A percentile compares a stretch with the other conserved stretches of the same genome.
phyloP scores from a whole-genome alignment of 92 coral and sea anemone genomes.

The Epizoanthus fatuus region DNA sequence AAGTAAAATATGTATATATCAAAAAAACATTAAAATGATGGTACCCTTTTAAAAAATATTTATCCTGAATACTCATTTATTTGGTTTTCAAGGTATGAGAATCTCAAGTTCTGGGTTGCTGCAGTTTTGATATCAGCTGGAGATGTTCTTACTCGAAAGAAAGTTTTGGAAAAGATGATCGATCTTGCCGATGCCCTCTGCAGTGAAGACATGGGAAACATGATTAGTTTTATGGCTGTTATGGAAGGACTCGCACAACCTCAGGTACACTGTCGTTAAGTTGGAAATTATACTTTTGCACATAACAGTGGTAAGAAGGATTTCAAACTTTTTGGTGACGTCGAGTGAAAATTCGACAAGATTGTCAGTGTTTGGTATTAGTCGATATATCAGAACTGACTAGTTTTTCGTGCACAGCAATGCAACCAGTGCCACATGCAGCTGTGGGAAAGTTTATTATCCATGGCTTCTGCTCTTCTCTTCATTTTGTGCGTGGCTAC shows the following conservation, averaged over 20 bases:
- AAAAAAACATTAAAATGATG: too few species aligned
- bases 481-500: background rate
- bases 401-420: too few species aligned
- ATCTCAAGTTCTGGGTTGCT: conserved; percentile 85
- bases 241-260: conserved; percentile 95
- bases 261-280: conserved; percentile 67
- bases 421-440: too few species aligned
- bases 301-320: background rate
- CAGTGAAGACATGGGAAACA: conserved; percentile 92
- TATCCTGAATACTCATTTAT: too few species aligned
- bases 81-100: conserved; percentile 69
- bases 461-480: background rate
- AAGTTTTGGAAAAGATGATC: conserved; percentile 85
- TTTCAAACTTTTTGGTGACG: too few species aligned
- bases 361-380: too few species aligned
- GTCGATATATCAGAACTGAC: too few species aligned
- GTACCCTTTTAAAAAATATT: too few species aligned
- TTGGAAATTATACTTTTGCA: background rate
- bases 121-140: conserved; percentile 95
- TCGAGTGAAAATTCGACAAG: too few species aligned
- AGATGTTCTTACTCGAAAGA: conserved; percentile 78
- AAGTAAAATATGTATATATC: too few species aligned
- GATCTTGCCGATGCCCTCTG: conserved; percentile 91
- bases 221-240: conserved; percentile 96
- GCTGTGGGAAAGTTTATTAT: too few species aligned